These are phyloP conservation scores for Tauraco erythrolophus DNA, from an alignment of 2,113 vertebrate species.

Conservation along the genomic window DNA sequence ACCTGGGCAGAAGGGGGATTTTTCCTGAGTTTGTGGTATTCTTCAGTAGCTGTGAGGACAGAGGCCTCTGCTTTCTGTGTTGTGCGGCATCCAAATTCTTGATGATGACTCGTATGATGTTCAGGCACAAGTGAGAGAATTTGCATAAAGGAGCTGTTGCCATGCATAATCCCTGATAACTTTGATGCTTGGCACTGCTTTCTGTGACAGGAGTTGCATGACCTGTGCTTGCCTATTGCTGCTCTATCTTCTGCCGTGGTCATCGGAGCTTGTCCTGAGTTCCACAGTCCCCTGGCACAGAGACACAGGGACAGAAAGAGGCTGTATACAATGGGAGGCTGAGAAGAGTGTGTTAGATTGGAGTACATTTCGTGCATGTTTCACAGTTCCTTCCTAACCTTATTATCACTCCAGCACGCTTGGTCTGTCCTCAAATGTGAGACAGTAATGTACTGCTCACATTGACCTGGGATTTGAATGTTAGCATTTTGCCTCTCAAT, in stretches of 20 bases:
- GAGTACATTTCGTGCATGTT: not conserved
- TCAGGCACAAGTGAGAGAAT: not conserved
- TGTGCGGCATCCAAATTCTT: not conserved
- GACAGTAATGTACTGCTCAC: not conserved
- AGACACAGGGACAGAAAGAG: not conserved
- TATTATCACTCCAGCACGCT: too few relatives aligned
- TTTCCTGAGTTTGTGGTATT: not conserved
- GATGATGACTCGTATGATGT: not conserved
- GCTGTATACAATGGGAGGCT: not conserved
- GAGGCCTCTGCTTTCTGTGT: not conserved
- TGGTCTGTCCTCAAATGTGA: not conserved
- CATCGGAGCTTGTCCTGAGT: not conserved
- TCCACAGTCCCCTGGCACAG: not conserved
- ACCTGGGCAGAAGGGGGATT: not conserved
- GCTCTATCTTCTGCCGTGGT: not conserved
- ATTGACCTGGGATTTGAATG: not conserved
- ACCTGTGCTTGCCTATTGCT: rapidly evolving
- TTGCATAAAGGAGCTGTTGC: not conserved
- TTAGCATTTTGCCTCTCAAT: not conserved
- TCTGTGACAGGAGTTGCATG: not conserved
- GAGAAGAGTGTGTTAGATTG: not conserved
- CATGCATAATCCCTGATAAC: not conserved
- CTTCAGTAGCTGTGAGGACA: not conserved
- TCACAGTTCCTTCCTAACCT: not conserved
- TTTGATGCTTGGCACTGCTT: not conserved